Base-by-base conservation (phyloP, 2,797 vertebrate genomes). In the Diplodus puntazzo region DNA sequence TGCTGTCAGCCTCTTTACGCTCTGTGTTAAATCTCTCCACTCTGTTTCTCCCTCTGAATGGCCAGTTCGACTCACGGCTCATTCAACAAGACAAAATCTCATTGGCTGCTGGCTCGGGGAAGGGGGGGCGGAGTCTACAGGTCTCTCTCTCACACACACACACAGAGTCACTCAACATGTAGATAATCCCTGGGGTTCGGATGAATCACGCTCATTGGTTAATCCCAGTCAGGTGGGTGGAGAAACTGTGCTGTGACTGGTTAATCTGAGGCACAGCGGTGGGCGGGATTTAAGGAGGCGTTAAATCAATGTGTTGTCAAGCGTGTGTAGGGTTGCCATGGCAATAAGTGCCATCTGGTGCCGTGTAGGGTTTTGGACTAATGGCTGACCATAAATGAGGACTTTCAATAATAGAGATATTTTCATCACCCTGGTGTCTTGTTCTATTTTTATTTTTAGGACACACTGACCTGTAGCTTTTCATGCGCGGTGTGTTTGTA, bases 171-270 rank as follows among this genome's bases (percentile, higher is more conserved):
- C 11, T 34, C 73, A 45, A 45, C 70, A 5, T 55, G 74, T 46
- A 23, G 45, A 13, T 92, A 88, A 90, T 90, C 87, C 80, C 55
- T 39, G 20, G n/a, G 25, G 79, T 67, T 10, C n/a, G 6, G 69
- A 53, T 73, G 71, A 46, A 42, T 55, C 27, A 1, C 45, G 42
- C 57, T 75, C 34, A 88, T 90, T 89, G 88, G 86, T 81, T 87
- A 81, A 87, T 88, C 85, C 77, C 21, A 4, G 76, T 74, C 73
- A 69, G 20, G 62, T 72, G 83, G 74, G 52, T 4, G 20, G 12
- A 46, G 75, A 59, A 39, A 66, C 53, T 70, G 67, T 12, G 67
- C 57, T 77, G 59, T 76, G 75, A 89, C 45, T 85, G 87, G 89
- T 76, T 87, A 81, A 83, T 88, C 79, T n/a, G 30, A 27, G 63